Evolutionary conservation across 1,140 invertebrate species (phyloP).

Genomic region (Onthophagus taurus): DNA sequence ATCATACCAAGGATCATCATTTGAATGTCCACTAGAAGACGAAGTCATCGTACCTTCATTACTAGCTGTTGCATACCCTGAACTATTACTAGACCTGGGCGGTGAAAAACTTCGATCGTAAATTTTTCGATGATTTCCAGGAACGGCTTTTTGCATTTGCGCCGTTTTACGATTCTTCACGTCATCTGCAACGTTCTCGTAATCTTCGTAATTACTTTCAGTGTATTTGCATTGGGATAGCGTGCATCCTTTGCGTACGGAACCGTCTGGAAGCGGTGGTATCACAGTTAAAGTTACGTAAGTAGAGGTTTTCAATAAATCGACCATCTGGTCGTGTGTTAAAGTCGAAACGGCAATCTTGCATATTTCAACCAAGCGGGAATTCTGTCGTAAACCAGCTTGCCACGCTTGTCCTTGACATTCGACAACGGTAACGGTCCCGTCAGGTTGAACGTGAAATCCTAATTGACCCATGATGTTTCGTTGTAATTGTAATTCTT

Average conservation of each 20-base stretch:
- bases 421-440: conserved; percentile 90
- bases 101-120: conserved; percentile 70
- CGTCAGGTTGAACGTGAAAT: conserved; percentile 93
- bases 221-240: conserved; percentile 59
- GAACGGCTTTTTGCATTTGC: conserved; percentile 43
- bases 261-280: conserved; percentile 45
- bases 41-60: conserved; percentile 48
- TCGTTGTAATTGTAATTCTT: conserved; percentile 59
- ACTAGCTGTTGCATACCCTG: conserved; percentile 74
- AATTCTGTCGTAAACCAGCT: conserved; percentile 81
- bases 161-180: conserved; percentile 30
- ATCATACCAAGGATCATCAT: conserved; percentile 55
- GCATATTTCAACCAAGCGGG: conserved; percentile 86
- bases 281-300: conserved; percentile 79
- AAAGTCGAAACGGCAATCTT: conserved; percentile 80
- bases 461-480: conserved; percentile 82
- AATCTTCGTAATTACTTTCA: conserved; percentile 55
- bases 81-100: conserved; percentile 71
- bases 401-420: conserved; percentile 76
- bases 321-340: conserved; percentile 87
- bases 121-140: conserved; percentile 50
- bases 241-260: conserved; percentile 52
- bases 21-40: conserved; percentile 55
- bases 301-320: conserved; percentile 81
- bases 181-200: conserved; percentile 48